Conservation (phyloP, 2,888 invertebrate genomes). For the Hydraecia micacea region DNA sequence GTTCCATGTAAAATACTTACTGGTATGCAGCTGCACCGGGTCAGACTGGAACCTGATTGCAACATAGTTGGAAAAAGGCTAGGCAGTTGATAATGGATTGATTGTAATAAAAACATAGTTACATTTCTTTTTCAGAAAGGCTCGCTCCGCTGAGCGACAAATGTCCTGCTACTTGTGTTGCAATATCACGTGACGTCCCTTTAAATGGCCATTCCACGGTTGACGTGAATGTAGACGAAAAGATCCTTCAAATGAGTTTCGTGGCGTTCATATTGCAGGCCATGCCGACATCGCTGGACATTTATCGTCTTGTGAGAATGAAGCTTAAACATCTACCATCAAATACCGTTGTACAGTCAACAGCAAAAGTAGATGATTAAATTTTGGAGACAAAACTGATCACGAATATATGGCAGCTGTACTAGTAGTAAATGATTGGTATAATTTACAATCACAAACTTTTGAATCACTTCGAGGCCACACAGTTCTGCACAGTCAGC, state of each 20-base stretch:
- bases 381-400: too few relatives aligned
- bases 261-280: conserved; percentile 5
- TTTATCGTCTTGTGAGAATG: not conserved
- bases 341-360: too few relatives aligned
- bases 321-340: not conserved
- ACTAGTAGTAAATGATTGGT: too few relatives aligned
- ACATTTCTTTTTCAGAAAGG: not conserved
- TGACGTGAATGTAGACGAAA: conserved; percentile 19
- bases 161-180: not conserved
- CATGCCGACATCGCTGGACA: conserved; percentile 1
- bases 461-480: too few relatives aligned
- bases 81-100: not conserved
- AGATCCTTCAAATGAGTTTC: not conserved
- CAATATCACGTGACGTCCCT: not conserved
- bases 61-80: not conserved
- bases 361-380: too few relatives aligned
- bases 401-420: too few relatives aligned
- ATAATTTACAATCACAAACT: too few relatives aligned
- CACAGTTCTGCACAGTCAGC: too few relatives aligned
- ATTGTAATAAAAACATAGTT: not conserved
- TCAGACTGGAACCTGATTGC: not conserved
- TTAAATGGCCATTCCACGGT: conserved; percentile 10
- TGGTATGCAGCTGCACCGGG: not conserved
- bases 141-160: not conserved
- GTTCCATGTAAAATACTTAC: not conserved